phyloP scores from a whole-genome alignment of 1,140 invertebrate genomes.

The Euwallacea similis region DNA sequence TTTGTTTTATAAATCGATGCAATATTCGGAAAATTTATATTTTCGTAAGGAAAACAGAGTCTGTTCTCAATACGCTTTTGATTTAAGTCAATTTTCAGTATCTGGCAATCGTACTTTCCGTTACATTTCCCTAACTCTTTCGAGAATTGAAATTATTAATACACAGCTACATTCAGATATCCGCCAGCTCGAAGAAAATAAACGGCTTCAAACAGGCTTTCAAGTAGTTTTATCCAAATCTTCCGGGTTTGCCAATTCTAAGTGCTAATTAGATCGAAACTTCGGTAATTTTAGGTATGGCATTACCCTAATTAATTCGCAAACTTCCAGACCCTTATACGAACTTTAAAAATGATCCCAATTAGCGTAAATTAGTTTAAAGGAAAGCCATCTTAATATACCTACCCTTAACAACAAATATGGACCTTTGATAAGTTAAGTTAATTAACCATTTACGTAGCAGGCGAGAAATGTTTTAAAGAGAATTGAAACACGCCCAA shows the following conservation, averaged over 20 bases:
- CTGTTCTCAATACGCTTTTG: neutral
- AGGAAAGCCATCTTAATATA: neutral
- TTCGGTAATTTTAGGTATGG: conserved; percentile 17
- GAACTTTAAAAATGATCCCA: conserved; percentile 12
- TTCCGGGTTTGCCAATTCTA: conserved; percentile 14
- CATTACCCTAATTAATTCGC: conserved; percentile 11
- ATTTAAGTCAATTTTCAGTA: conserved; percentile 1
- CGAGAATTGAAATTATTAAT: no score
- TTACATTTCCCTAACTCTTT: no score
- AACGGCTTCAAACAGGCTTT: conserved; percentile 1
- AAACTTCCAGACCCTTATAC: conserved; percentile 8
- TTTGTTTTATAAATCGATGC: conserved; percentile 11
- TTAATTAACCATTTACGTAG: no score
- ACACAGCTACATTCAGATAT: no score
- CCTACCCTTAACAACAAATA: neutral
- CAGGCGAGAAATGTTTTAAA: no score
- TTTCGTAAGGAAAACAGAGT: neutral
- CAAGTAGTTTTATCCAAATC: conserved; percentile 20
- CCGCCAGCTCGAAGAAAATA: neutral
- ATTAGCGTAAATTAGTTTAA: conserved; percentile 2
- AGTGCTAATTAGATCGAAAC: conserved; percentile 21
- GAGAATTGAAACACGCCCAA: no score
- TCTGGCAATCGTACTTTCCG: neutral
- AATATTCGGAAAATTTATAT: conserved; percentile 9
- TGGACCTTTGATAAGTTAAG: no score